These are phyloP conservation scores for Pseudoatta argentina DNA, from an alignment of 1,140 invertebrate genomes.

Conservation along the genomic window DNA sequence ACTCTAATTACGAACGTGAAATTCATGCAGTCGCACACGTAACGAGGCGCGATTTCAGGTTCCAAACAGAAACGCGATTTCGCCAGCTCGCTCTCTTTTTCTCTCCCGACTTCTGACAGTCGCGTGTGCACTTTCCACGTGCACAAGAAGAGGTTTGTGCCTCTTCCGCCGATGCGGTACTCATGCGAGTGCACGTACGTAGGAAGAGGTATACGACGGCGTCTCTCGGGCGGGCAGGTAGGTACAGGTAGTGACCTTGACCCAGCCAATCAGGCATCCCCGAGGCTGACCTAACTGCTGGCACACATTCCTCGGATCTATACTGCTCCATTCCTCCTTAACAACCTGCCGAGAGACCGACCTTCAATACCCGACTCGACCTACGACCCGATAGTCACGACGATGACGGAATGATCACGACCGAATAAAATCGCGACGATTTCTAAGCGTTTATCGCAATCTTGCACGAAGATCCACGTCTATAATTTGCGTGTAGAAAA, in stretches of 20 bases:
- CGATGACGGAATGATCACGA: constrained; percentile 50
- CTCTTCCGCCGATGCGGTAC: background rate
- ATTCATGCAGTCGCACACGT: constrained; percentile 32
- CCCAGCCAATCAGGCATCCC: constrained; percentile 78
- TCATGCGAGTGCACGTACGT: constrained; percentile 34
- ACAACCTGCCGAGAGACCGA: constrained; percentile 40
- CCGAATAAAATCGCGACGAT: constrained; percentile 30
- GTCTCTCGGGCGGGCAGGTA: constrained; percentile 40
- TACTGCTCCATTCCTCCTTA: constrained; percentile 50
- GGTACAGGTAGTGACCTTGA: constrained; percentile 76
- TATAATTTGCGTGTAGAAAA: constrained; percentile 26
- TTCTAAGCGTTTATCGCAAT: constrained; percentile 35
- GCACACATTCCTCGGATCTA: constrained; percentile 77
- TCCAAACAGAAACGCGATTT: constrained; percentile 51
- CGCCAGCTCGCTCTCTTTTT: constrained; percentile 1
- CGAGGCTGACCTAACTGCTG: constrained; percentile 77
- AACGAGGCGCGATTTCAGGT: constrained; percentile 17
- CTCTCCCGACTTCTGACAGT: background rate
- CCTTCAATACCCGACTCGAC: constrained; percentile 67
- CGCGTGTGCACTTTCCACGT: background rate
- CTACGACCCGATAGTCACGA: constrained; percentile 65
- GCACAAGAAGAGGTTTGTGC: background rate
- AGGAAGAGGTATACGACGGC: constrained; percentile 37
- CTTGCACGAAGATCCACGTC: constrained; percentile 13
- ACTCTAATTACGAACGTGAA: constrained; percentile 17